Evolutionary conservation across 2,797 vertebrate genomes (phyloP).

Genomic region (Eospalax fontanierii): DNA sequence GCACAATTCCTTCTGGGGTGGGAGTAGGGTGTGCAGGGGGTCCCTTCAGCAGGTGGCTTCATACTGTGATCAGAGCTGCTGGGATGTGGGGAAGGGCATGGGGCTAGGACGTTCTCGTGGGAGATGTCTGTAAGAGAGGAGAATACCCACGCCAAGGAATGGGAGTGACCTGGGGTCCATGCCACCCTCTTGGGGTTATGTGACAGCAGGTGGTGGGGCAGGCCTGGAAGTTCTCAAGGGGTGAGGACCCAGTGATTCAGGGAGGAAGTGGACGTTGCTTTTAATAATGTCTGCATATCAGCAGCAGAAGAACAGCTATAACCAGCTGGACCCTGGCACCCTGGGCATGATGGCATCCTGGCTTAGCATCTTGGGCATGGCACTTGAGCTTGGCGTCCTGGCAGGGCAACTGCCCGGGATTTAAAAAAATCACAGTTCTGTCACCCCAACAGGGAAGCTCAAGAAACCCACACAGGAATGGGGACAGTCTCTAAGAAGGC

Average conservation of each 20-base stretch:
- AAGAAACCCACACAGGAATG: neutral
- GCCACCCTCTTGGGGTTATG: rapidly evolving
- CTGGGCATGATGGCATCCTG: no score
- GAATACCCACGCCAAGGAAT: no score
- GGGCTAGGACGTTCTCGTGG: neutral
- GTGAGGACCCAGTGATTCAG: neutral
- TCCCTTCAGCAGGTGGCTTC: no score
- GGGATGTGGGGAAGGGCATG: neutral
- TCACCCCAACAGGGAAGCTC: neutral
- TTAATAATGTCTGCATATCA: neutral
- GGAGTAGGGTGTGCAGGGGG: neutral
- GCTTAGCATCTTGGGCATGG: no score
- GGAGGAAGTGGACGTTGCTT: neutral
- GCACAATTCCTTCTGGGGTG: neutral
- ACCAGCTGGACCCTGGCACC: rapidly evolving
- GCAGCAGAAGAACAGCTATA: rapidly evolving
- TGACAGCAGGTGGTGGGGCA: neutral
- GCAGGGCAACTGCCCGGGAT: neutral
- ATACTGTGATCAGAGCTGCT: neutral
- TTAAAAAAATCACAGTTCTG: rapidly evolving
- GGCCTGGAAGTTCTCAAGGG: neutral
- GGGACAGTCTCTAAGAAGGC: neutral
- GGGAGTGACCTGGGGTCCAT: no score
- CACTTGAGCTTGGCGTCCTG: no score
- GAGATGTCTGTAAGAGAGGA: neutral